Evolutionary conservation across 2,797 vertebrate species (phyloP).

Genomic region (Xenentodon cancila): DNA sequence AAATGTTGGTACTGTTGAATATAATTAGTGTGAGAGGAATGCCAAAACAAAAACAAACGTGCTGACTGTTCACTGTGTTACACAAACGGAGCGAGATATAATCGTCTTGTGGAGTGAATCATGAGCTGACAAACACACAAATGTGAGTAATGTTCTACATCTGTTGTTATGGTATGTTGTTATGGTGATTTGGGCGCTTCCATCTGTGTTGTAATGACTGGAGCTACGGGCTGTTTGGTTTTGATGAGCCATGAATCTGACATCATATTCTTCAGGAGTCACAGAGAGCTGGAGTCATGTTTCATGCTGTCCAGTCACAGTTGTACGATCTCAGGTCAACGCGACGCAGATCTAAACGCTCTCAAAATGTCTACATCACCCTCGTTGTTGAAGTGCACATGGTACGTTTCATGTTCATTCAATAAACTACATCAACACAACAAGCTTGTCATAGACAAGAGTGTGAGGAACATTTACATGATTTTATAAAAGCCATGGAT

Average conservation of each 20-base stretch:
- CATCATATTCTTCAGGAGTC: slow-evolving; percentile 4
- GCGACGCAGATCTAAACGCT: too few species aligned
- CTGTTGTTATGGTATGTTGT: slow-evolving; percentile 13
- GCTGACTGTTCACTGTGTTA: not conserved
- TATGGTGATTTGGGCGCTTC: slow-evolving; percentile 1
- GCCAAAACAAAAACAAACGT: slow-evolving; percentile 1
- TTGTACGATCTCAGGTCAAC: too few species aligned
- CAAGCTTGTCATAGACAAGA: too few species aligned
- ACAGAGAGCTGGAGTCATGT: too few species aligned
- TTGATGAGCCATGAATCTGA: slow-evolving; percentile 36
- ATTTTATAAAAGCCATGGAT: too few species aligned
- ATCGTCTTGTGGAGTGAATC: not conserved
- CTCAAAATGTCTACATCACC: too few species aligned
- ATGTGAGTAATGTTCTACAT: not conserved
- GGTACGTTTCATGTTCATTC: too few species aligned
- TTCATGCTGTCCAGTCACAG: not conserved
- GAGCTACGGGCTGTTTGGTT: slow-evolving; percentile 31
- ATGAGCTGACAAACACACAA: not conserved
- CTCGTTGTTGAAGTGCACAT: too few species aligned
- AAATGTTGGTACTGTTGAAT: slow-evolving; percentile 23
- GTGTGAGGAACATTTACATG: too few species aligned
- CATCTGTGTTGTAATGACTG: slow-evolving; percentile 34
- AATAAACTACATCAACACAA: too few species aligned
- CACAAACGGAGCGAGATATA: not conserved
- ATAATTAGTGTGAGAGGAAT: slow-evolving; percentile 10